Evolutionary conservation across 2,113 vertebrate genomes (phyloP).

Genomic region (Atherinomorus stipes): DNA sequence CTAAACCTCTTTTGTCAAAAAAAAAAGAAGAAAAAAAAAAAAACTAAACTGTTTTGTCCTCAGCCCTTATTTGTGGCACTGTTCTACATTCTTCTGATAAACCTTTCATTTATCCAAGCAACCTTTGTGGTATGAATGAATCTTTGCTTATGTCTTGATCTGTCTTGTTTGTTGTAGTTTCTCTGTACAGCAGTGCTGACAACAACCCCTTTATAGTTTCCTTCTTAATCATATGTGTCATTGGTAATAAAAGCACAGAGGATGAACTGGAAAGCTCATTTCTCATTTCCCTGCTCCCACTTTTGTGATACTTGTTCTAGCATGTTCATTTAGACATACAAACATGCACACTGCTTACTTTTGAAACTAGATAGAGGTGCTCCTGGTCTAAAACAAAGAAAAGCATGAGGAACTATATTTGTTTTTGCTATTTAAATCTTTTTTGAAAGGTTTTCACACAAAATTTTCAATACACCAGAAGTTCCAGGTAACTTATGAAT

Average conservation of each 20-base stretch:
- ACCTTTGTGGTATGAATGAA: not conserved
- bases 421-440: not conserved
- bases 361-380: constrained; percentile 10
- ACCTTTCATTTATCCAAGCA: not conserved
- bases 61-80: constrained; percentile 17
- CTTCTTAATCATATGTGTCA: constrained; percentile 61
- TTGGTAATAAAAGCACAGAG: constrained; percentile 48
- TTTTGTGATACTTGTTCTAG: constrained; percentile 11
- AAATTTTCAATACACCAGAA: not conserved
- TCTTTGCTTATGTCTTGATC: not conserved
- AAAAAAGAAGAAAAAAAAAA: too few relatives aligned
- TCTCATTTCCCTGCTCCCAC: not conserved
- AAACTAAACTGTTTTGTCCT: constrained; percentile 10
- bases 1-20: constrained; percentile 11
- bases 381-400: not conserved
- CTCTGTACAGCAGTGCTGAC: constrained; percentile 31
- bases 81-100: not conserved
- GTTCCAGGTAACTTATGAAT: too few relatives aligned
- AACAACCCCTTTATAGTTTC: constrained; percentile 38
- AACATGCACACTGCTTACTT: not conserved
- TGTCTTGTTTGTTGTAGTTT: constrained; percentile 36
- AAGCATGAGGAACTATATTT: not conserved
- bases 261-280: constrained; percentile 27
- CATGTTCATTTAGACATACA: not conserved
- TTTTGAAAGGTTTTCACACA: not conserved